phyloP scores from a whole-genome alignment of 2,113 vertebrate genomes.

The Drymodes brunneopygia region DNA sequence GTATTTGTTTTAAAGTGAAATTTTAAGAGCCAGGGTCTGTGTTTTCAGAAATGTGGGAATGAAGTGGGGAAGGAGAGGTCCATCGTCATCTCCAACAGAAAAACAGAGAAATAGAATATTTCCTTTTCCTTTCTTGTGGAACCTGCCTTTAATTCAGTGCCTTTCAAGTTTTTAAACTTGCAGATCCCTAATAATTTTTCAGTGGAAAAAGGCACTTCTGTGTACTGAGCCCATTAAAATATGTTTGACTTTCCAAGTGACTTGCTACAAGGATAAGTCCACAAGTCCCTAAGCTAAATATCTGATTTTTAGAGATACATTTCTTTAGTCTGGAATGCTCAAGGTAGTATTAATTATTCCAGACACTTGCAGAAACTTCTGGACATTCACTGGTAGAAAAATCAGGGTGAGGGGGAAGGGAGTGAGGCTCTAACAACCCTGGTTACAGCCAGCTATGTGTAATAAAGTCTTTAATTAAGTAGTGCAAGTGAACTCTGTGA shows the following conservation, averaged over 20 bases:
- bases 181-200: background rate
- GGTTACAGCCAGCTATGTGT: conserved; percentile 55
- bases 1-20: background rate
- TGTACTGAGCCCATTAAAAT: background rate
- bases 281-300: background rate
- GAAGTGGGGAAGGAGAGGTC: background rate
- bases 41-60: background rate
- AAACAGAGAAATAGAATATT: background rate
- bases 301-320: background rate
- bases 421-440: conserved; percentile 3
- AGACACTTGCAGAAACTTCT: background rate
- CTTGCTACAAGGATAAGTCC: background rate
- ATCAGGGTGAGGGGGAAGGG: background rate
- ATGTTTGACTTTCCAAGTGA: background rate
- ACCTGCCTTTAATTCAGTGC: background rate
- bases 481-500: conserved; percentile 51
- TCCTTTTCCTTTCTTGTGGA: background rate
- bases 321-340: background rate
- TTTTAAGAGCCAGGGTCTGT: background rate
- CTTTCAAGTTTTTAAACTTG: background rate
- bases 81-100: background rate
- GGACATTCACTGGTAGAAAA: conserved; percentile 24
- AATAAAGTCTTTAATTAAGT: conserved; percentile 62
- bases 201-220: background rate
- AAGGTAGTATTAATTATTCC: background rate